Conservation (phyloP, 2,888 invertebrate genomes). For the Zygogramma bicolorata region DNA sequence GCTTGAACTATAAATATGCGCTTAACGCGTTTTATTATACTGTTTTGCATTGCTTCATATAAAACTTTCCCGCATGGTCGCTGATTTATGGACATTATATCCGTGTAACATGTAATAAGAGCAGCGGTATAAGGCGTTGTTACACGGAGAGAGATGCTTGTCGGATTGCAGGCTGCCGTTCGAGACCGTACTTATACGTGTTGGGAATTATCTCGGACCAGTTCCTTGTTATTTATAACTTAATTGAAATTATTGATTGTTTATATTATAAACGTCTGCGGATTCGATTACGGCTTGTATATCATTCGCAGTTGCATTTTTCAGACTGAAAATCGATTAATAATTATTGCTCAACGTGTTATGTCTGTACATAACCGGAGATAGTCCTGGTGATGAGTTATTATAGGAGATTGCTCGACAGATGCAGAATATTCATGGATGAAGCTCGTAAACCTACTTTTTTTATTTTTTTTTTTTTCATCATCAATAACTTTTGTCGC, state of each 20-base stretch:
- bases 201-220: conserved; percentile 58
- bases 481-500: too few species aligned
- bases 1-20: conserved; percentile 65
- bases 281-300: conserved; percentile 42
- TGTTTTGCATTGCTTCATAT: conserved; percentile 64
- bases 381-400: not conserved
- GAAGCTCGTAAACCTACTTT: not conserved
- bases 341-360: conserved; percentile 1
- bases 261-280: conserved; percentile 41
- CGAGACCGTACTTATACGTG: conserved; percentile 46
- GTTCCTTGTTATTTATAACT: conserved; percentile 59
- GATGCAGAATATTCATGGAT: not conserved
- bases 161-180: conserved; percentile 52
- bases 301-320: conserved; percentile 7
- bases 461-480: too few species aligned
- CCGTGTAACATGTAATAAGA: conserved; percentile 64
- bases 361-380: not conserved
- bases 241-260: conserved; percentile 61
- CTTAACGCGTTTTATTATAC: conserved; percentile 65
- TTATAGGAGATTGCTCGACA: not conserved
- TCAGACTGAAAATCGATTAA: not conserved
- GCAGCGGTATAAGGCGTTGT: conserved; percentile 60
- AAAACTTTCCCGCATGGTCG: conserved; percentile 64
- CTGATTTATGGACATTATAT: conserved; percentile 63
- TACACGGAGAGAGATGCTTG: conserved; percentile 59